Evolutionary conservation across 2,113 vertebrate species (phyloP), one percentile per base, ranked within the genome.

Genomic region (Cyanoderma ruficeps): DNA sequence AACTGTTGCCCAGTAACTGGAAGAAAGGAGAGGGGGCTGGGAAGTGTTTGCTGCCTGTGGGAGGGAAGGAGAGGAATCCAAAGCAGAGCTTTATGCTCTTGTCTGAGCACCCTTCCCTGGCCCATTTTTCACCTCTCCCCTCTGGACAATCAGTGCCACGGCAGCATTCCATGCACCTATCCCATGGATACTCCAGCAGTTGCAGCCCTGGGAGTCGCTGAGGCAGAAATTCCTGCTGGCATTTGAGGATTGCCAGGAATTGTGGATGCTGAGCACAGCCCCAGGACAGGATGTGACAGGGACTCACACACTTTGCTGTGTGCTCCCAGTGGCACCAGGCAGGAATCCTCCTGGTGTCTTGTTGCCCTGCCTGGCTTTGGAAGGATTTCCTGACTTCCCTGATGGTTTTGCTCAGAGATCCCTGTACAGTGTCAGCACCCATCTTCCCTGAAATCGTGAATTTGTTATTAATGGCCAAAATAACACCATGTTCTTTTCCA

Each of bases 401-500:
- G 20, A 4, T 9, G 24, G 41, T 37, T 88, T 72, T 83, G 31
- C 82, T 57, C 18, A 55, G 42, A 80, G 63, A 59, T 35, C 44
- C 33, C 77, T n/a, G 25, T 49, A 3, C 17, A 31, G 7, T 25
- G 16, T n/a, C 44, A 76, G 64, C n/a, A 7, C 31, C 68, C 31
- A 49, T 27, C 67, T 76, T 30, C 28, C 21, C 55, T 70, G 10
- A 30, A 37, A 31, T 7, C 22, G 3, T 46, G 25, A 64, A 61
- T 20, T 88, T 22, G 6, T 49, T 53, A 53, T 52, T 14, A 28
- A 25, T 46, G 37, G 21, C 71, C 59, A 71, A 65, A 93, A 65
- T 70, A 55, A 65, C 83, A 35, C 13, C 74, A 13, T 95, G 77
- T 33, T 89, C 93, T 94, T 91, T 76, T 87, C 79, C 47, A 89